Conservation (phyloP, 2,113 vertebrate genomes). For the Atlantisia rogersi region DNA sequence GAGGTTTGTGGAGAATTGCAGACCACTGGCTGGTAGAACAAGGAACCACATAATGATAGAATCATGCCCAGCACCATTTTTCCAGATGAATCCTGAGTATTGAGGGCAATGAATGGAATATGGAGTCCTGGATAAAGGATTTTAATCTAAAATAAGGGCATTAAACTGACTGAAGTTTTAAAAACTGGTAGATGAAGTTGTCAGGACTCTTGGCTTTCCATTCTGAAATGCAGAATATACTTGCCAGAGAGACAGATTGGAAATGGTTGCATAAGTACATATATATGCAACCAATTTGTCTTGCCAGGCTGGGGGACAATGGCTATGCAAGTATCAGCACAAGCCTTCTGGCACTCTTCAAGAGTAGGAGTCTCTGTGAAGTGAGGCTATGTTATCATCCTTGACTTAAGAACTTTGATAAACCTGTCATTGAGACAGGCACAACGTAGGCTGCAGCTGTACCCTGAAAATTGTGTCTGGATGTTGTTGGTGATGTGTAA, state of each 20-base stretch:
- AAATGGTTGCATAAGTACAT: background rate
- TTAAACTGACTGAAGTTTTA: background rate
- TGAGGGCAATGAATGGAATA: background rate
- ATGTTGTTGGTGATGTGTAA: background rate
- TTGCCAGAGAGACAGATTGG: background rate
- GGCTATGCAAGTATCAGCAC: background rate
- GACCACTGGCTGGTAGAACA: background rate
- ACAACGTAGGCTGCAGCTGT: accelerated
- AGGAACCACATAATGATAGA: background rate
- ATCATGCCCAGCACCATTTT: background rate
- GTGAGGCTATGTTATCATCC: background rate
- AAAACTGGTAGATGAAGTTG: background rate
- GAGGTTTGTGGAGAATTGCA: background rate
- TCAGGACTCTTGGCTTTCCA: background rate
- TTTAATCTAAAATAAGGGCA: background rate
- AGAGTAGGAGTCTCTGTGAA: background rate
- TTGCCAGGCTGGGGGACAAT: background rate
- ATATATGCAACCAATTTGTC: background rate
- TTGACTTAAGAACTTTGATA: background rate
- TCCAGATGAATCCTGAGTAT: background rate
- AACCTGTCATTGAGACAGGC: background rate
- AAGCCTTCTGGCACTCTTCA: background rate
- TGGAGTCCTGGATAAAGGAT: background rate
- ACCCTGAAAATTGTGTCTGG: background rate
- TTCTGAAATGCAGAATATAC: background rate